Evolutionary conservation across 2,113 vertebrate genomes (phyloP).

Genomic region (Oncorhynchus clarkii): DNA sequence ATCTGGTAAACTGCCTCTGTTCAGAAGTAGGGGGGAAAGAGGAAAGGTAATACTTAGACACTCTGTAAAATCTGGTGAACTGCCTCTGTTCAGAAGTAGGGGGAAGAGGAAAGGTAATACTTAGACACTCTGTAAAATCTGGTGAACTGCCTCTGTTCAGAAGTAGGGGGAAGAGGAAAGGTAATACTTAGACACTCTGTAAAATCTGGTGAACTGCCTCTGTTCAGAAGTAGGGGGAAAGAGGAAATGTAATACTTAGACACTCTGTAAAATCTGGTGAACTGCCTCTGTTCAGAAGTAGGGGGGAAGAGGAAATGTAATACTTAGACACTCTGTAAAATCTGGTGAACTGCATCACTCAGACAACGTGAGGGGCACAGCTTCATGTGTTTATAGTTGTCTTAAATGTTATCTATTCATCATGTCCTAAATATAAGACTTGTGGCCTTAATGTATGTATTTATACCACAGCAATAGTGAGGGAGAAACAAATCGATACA

Average conservation of each 20-base stretch:
- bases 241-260: neutral
- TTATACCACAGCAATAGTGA: too few relatives aligned
- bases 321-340: neutral
- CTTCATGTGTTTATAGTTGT: too few relatives aligned
- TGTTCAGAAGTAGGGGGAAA: too few relatives aligned
- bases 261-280: slow-evolving; percentile 66
- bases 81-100: too few relatives aligned
- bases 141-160: neutral
- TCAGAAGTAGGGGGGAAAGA: too few relatives aligned
- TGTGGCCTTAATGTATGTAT: too few relatives aligned
- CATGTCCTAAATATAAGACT: too few relatives aligned
- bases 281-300: neutral
- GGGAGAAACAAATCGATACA: too few relatives aligned
- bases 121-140: neutral
- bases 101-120: neutral
- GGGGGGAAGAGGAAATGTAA: neutral
- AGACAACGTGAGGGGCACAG: too few relatives aligned
- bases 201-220: neutral
- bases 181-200: neutral
- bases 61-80: neutral
- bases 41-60: neutral
- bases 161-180: neutral
- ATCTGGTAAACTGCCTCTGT: neutral
- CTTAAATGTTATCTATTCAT: too few relatives aligned
- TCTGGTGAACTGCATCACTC: neutral